A percentile compares a stretch with the other conserved stretches of the same genome.
Conservation (phyloP, 2,113 vertebrate species). For the Proterorhinus semilunaris region DNA sequence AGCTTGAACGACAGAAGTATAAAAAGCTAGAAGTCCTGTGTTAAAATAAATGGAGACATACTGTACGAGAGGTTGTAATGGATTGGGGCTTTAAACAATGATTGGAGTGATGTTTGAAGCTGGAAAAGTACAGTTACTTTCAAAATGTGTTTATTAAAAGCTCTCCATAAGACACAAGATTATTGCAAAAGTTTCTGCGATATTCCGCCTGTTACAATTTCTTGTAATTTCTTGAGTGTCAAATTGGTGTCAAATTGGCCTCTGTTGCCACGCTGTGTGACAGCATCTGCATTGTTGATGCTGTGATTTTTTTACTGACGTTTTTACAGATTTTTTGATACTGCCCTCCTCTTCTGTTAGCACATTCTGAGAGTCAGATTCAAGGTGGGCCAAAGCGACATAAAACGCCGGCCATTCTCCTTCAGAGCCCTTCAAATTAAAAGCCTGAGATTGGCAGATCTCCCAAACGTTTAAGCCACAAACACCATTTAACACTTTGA, state of each 20-base stretch:
- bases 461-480: slow-evolving; percentile 2
- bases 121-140: neutral
- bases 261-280: no score
- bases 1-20: slow-evolving; percentile 67
- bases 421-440: slow-evolving; percentile 16
- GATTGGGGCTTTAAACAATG: neutral
- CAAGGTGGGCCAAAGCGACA: slow-evolving; percentile 4
- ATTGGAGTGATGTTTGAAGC: slow-evolving; percentile 24
- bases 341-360: no score
- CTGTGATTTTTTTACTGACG: no score
- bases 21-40: slow-evolving; percentile 68
- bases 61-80: neutral
- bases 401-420: slow-evolving; percentile 2
- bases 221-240: no score
- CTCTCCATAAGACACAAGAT: no score
- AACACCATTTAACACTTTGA: slow-evolving; percentile 18
- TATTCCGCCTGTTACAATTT: no score
- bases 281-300: no score
- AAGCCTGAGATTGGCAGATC: slow-evolving; percentile 25
- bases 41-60: slow-evolving; percentile 51
- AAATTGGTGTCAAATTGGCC: no score
- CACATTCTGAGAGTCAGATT: neutral
- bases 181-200: no score
- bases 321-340: no score
- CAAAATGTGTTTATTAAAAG: neutral